These are phyloP conservation scores for Drosophila melanocephala DNA, from an alignment of 2,888 invertebrate genomes.

Conservation along the genomic window DNA sequence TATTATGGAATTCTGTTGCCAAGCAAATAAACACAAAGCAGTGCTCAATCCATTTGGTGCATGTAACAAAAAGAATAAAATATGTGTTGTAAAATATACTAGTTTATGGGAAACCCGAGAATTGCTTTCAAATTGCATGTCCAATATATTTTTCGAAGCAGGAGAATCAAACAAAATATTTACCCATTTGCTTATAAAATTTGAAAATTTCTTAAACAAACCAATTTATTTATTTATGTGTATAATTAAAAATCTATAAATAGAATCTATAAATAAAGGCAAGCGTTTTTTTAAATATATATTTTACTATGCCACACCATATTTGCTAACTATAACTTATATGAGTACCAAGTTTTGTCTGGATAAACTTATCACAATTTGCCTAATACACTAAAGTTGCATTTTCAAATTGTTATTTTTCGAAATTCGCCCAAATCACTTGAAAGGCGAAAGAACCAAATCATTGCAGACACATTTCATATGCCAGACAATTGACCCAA, in stretches of 20 bases:
- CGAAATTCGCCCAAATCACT: conserved; percentile 5
- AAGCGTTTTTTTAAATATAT: background rate
- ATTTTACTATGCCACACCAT: background rate
- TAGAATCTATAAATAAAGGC: background rate
- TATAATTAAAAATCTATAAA: background rate
- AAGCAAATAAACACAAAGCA: conserved; percentile 55
- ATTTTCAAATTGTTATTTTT: conserved; percentile 14
- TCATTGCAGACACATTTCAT: conserved; percentile 54
- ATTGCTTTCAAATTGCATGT: conserved; percentile 11
- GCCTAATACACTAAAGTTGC: conserved; percentile 8
- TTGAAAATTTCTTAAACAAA: background rate
- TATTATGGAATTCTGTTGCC: conserved; percentile 21
- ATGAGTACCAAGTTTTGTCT: rapidly evolving
- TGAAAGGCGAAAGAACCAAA: conserved; percentile 36
- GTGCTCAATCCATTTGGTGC: conserved; percentile 38
- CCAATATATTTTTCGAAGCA: conserved; percentile 2
- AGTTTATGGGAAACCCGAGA: conserved; percentile 40
- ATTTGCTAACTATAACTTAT: background rate
- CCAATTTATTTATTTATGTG: background rate
- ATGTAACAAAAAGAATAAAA: conserved; percentile 20
- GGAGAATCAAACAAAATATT: conserved; percentile 1
- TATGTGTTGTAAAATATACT: conserved; percentile 35
- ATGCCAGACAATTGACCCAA: conserved; percentile 77
- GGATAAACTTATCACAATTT: background rate
- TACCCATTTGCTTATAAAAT: background rate